Evolutionary conservation across 1,140 invertebrate species (phyloP), one percentile per base, ranked within the genome.

Genomic region (Sinella curviseta): DNA sequence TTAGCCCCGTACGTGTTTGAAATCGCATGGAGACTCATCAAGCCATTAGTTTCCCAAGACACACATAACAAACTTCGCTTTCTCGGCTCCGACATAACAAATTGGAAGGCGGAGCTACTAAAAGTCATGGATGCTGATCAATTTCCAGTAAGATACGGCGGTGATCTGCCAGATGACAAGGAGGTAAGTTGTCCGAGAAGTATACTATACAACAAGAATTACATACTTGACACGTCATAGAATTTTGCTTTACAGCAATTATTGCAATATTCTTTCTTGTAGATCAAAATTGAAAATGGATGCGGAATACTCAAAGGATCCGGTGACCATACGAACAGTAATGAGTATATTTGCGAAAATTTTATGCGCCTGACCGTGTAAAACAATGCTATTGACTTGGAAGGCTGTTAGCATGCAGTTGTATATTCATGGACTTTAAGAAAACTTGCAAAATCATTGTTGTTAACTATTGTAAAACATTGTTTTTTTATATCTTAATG

Each of bases 1-100:
- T n/a, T 30, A 67, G 60, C 30, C 31, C 70, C 70, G 8, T 74
- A 31, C 30, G 70, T 74, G 16, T 74, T 74, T 31, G 34, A 74
- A 31, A 74, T 74, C 12, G 34, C 34, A 24, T 74, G 70, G 70
- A 74, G 26, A 26, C 30, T 74, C 30, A 36, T 74, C 17, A 74
- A 74, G 26, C 70, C 70, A 4, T 74, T 74, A 12, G 24, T 74
- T 17, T 74, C 70, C 3, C 16, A 31, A 31, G 70, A 8, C 12
- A 74, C 70, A 2, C 70, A 36, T 24, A 17, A 8, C 17, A 74
- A 74, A 31, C 70, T 74, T 8, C 16, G 24, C 3, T 74, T 74
- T 74, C 26, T 74, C 3, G 30, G 34, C 14, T 31, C 30, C 17
- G 70, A 74, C 34, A 2, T 2, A 4, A 8, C 3, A 8, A 12